A percentile compares a stretch with the other conserved stretches of the same genome.
Evolutionary conservation across 92 coral and sea anemone species (phyloP).

Genomic region (Parazoanthus swiftii): DNA sequence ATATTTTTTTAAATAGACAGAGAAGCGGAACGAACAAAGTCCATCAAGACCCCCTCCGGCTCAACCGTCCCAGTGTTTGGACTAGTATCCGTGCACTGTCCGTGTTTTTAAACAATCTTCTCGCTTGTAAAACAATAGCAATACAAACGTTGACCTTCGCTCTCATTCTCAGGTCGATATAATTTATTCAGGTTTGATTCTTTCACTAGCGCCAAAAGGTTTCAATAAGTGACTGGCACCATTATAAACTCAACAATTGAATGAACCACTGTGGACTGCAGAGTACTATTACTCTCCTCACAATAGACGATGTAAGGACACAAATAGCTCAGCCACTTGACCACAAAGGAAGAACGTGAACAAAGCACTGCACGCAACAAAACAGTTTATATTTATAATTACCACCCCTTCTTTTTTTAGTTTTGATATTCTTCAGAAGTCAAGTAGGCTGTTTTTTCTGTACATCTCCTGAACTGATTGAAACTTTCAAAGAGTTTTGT

Average conservation of each 20-base stretch:
- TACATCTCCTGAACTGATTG: background rate
- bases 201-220: background rate
- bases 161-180: background rate
- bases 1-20: no score
- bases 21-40: no score
- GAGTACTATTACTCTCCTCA: background rate
- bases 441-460: constrained; percentile 19
- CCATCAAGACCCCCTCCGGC: no score
- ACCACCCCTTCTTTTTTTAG: background rate
- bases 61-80: background rate
- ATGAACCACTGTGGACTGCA: no score
- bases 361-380: background rate
- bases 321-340: background rate
- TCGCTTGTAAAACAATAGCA: background rate
- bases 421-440: background rate
- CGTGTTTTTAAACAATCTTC: background rate
- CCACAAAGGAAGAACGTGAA: background rate
- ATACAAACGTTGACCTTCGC: constrained; percentile 16
- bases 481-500: background rate
- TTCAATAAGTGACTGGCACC: background rate
- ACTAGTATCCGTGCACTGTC: background rate
- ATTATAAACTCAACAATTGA: background rate
- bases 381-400: background rate
- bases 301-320: background rate
- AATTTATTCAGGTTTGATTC: constrained; percentile 11